Conservation (phyloP, 1,140 invertebrate species). For the Pomacea maculata region DNA sequence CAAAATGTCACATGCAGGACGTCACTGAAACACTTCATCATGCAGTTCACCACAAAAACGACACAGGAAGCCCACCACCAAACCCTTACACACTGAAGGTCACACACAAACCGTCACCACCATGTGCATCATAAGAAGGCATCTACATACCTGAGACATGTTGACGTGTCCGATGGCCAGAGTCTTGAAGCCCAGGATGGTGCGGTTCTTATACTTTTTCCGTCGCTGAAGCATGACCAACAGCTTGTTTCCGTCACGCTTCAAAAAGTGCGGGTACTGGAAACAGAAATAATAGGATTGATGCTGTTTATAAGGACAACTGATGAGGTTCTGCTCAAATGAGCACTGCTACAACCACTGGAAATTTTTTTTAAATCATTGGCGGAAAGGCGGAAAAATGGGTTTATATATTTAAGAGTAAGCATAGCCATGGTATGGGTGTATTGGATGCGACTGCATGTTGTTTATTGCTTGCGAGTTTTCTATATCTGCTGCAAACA, state of each 20-base stretch:
- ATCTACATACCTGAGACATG: constrained; percentile 84
- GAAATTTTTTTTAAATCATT: too few relatives aligned
- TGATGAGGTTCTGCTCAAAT: too few relatives aligned
- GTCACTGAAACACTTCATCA: too few relatives aligned
- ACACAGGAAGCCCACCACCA: neutral
- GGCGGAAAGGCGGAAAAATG: too few relatives aligned
- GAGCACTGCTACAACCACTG: too few relatives aligned
- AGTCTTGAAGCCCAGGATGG: constrained; percentile 98
- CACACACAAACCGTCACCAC: neutral
- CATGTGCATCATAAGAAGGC: too few relatives aligned
- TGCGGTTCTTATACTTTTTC: constrained; percentile 97
- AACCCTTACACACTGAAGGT: neutral
- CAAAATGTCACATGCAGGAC: too few relatives aligned
- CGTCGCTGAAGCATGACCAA: constrained; percentile 89
- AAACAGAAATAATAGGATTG: constrained; percentile 17
- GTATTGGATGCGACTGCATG: too few relatives aligned
- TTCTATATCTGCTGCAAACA: too few relatives aligned
- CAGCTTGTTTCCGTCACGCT: constrained; percentile 94
- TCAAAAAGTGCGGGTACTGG: constrained; percentile 95
- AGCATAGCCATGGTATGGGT: too few relatives aligned
- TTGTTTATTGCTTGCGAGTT: too few relatives aligned
- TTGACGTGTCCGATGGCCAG: constrained; percentile 95
- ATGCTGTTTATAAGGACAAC: neutral
- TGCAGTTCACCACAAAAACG: neutral
- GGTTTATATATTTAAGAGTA: too few relatives aligned